A percentile compares a stretch with the other conserved stretches of the same genome.
These are phyloP conservation scores for Atethmia centrago DNA, from an alignment of 2,888 invertebrate species.

Conservation along the genomic window DNA sequence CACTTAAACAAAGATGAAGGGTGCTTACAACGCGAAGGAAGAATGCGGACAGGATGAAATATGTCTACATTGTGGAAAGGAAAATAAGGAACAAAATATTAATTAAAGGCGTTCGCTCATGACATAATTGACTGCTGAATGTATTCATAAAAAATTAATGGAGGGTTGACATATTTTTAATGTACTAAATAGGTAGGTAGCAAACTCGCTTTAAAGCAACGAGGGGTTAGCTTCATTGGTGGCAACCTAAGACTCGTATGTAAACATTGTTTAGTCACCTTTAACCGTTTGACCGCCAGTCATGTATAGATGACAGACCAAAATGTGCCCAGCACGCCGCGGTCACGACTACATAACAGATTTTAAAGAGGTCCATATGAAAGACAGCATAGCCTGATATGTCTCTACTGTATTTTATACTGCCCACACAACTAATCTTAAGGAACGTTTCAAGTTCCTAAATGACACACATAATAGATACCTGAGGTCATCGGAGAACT, in stretches of 20 bases:
- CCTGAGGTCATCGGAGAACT: too few species aligned
- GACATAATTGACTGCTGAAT: background rate
- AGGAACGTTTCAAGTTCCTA: too few species aligned
- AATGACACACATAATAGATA: too few species aligned
- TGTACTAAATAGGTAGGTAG: background rate
- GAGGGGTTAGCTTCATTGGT: background rate
- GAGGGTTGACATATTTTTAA: background rate
- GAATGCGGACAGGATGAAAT: background rate
- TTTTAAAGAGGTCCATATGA: background rate
- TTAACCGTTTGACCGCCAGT: too few species aligned
- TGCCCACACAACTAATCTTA: background rate
- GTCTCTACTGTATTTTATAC: background rate
- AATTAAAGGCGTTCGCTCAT: background rate
- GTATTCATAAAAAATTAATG: background rate
- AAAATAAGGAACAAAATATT: background rate
- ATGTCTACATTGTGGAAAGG: too few species aligned
- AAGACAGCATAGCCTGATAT: background rate
- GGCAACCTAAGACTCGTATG: background rate
- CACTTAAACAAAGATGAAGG: constrained; percentile 28
- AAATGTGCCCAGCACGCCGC: too few species aligned
- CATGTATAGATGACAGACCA: too few species aligned
- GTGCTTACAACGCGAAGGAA: constrained; percentile 3
- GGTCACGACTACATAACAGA: too few species aligned
- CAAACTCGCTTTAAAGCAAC: background rate
- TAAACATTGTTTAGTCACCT: background rate